These are phyloP conservation scores for Cryptus armator DNA, from an alignment of 2,888 invertebrate species.

Conservation along the genomic window DNA sequence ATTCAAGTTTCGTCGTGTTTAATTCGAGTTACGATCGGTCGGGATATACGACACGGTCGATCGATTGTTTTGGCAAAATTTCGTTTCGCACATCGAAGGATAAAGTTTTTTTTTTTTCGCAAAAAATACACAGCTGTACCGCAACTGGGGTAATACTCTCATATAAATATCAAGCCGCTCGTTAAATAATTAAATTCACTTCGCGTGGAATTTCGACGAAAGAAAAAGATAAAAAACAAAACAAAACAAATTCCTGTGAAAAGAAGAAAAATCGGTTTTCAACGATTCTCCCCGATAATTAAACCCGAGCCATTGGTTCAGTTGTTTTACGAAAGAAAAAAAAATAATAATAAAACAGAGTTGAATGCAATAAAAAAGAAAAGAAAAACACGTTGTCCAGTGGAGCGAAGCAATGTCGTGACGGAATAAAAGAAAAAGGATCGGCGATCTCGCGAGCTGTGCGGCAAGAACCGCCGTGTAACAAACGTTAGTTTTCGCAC, in stretches of 20 bases:
- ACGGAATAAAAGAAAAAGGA: neutral
- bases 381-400: neutral
- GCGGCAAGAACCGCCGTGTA: neutral
- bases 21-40: neutral
- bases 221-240: no score
- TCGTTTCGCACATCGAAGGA: neutral
- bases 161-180: no score
- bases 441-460: neutral
- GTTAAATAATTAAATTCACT: no score
- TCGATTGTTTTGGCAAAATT: neutral
- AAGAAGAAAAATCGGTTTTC: no score
- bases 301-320: neutral
- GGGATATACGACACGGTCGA: neutral
- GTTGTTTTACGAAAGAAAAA: neutral
- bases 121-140: no score
- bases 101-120: no score
- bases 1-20: conserved; percentile 19
- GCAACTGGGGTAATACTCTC: no score
- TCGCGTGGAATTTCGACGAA: neutral
- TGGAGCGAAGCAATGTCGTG: conserved; percentile 2
- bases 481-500: conserved; percentile 10
- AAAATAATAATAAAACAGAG: neutral
- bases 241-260: no score
- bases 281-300: neutral
- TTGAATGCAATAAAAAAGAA: neutral